phyloP scores from a whole-genome alignment of 2,113 vertebrate genomes.

The Tachysurus vachellii region DNA sequence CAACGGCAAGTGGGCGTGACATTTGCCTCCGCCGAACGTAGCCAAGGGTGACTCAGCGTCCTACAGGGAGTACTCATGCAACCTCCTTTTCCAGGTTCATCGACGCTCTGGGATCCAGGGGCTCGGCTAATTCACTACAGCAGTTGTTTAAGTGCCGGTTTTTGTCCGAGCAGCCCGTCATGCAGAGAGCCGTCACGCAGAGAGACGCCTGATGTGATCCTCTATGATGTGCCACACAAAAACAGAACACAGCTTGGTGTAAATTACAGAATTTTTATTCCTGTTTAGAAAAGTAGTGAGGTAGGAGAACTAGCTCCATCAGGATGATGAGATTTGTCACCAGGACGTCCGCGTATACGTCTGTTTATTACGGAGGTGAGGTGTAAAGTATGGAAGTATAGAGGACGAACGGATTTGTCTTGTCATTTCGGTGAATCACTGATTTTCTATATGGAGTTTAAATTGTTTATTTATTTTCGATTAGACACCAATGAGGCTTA shows the following conservation, averaged over 20 bases:
- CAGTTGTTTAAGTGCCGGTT: constrained; percentile 46
- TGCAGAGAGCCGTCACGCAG: constrained; percentile 24
- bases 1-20: constrained; percentile 40
- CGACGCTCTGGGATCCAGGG: constrained; percentile 37
- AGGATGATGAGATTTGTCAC: background rate
- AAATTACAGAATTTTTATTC: background rate
- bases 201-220: constrained; percentile 13
- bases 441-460: background rate
- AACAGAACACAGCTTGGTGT: constrained; percentile 20
- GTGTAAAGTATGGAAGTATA: background rate
- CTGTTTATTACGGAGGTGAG: background rate
- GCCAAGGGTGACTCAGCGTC: constrained; percentile 20
- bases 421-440: too few relatives aligned
- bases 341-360: background rate
- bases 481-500: too few relatives aligned
- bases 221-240: background rate
- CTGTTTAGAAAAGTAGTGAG: background rate
- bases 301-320: background rate
- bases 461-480: background rate
- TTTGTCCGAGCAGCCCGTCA: constrained; percentile 36
- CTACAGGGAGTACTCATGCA: constrained; percentile 32
- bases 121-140: constrained; percentile 39
- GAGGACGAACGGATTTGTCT: background rate
- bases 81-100: constrained; percentile 41
- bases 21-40: constrained; percentile 34